These are phyloP conservation scores for Platyura marginata DNA, from an alignment of 1,140 invertebrate genomes.

Conservation along the genomic window DNA sequence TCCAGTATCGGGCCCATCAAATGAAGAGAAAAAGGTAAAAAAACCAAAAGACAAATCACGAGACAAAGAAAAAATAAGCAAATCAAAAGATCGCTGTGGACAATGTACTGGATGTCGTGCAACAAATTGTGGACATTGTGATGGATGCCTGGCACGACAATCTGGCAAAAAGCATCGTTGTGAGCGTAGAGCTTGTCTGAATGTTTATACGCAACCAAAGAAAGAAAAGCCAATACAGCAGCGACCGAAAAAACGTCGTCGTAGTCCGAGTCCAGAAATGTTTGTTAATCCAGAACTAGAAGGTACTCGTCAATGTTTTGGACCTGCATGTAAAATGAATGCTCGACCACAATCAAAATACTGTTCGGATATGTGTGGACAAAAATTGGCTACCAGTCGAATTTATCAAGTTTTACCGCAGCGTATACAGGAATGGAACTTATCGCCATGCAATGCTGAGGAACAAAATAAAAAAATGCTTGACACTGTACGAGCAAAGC, in stretches of 20 bases:
- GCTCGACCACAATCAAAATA: constrained; percentile 80
- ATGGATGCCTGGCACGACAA: constrained; percentile 57
- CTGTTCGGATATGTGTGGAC: constrained; percentile 85
- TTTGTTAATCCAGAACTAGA: constrained; percentile 27
- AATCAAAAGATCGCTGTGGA: constrained; percentile 46
- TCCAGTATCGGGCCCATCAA: constrained; percentile 8
- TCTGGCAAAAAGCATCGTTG: constrained; percentile 60
- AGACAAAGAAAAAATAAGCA: constrained; percentile 17
- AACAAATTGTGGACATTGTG: constrained; percentile 62
- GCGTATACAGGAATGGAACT: constrained; percentile 85
- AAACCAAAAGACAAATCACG: constrained; percentile 21
- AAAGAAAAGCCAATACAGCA: constrained; percentile 11
- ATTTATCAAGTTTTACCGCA: constrained; percentile 77
- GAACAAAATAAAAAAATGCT: constrained; percentile 66
- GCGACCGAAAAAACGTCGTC: constrained; percentile 22
- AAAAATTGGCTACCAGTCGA: constrained; percentile 70
- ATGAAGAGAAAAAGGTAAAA: constrained; percentile 6
- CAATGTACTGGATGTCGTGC: constrained; percentile 63
- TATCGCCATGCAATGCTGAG: constrained; percentile 76
- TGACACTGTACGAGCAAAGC: constrained; percentile 63
- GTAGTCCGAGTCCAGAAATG: constrained; percentile 33
- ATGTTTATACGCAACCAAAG: constrained; percentile 1
- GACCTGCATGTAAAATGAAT: constrained; percentile 64
- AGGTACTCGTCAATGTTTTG: constrained; percentile 67
- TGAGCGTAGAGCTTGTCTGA: constrained; percentile 29